Conservation (phyloP, 2,888 invertebrate genomes). For the Oxycera nigricornis region DNA sequence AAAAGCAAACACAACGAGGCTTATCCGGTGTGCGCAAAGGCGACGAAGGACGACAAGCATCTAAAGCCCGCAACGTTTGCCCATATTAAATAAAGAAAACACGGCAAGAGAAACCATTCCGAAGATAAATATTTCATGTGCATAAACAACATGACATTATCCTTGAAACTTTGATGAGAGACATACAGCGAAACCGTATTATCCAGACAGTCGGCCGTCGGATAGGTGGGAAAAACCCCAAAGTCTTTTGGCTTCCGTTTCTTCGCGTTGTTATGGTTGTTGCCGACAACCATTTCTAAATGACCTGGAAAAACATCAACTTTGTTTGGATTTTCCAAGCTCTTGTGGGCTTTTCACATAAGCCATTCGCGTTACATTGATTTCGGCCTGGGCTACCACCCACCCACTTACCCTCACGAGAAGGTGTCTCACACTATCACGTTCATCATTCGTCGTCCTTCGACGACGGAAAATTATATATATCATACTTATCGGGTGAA, state of each 20-base stretch:
- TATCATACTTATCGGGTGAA: neutral
- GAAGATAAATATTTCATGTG: constrained; percentile 34
- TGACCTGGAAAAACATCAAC: constrained; percentile 24
- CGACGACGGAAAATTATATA: constrained; percentile 7
- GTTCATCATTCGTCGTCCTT: neutral
- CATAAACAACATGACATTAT: constrained; percentile 27
- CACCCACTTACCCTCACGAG: too few relatives aligned
- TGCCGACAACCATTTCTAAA: neutral
- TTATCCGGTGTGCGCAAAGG: too few relatives aligned
- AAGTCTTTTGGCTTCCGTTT: neutral
- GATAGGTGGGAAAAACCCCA: neutral
- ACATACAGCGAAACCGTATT: constrained; percentile 4
- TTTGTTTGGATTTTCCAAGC: constrained; percentile 25
- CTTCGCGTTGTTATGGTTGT: too few relatives aligned
- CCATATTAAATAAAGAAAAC: constrained; percentile 2
- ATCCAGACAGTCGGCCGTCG: neutral
- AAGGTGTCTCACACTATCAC: too few relatives aligned
- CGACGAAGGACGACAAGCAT: too few relatives aligned
- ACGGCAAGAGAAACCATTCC: neutral
- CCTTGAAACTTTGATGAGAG: constrained; percentile 26
- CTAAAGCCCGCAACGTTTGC: too few relatives aligned
- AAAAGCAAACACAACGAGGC: neutral
- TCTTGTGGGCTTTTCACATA: constrained; percentile 7
- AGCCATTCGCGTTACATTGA: constrained; percentile 11
- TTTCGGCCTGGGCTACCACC: too few relatives aligned